These are phyloP conservation scores for Oppia nitens DNA, from an alignment of 1,140 invertebrate genomes.

Conservation along the genomic window DNA sequence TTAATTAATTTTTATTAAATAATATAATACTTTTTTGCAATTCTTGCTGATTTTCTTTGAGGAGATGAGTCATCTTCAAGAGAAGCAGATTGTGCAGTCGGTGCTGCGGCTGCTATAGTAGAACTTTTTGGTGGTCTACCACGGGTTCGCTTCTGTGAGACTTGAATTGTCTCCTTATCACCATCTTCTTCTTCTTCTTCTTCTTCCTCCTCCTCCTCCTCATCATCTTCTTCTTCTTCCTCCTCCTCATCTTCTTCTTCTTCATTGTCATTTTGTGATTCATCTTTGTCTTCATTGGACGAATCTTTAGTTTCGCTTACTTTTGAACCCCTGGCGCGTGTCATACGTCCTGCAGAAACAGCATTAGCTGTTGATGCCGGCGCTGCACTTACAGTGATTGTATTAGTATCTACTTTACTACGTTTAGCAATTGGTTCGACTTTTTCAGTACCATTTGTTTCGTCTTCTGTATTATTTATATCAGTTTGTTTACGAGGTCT, in stretches of 20 bases:
- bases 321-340: neutral
- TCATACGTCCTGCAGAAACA: neutral
- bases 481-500: neutral
- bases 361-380: neutral
- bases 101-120: neutral
- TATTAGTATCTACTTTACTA: neutral
- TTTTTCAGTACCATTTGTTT: neutral
- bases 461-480: neutral
- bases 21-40: slow-evolving; percentile 15
- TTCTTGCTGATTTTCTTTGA: slow-evolving; percentile 13
- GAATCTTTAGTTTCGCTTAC: neutral
- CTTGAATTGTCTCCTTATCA: slow-evolving; percentile 18
- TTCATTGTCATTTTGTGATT: neutral
- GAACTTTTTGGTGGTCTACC: neutral
- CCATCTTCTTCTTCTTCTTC: slow-evolving; percentile 18
- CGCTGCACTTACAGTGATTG: neutral
- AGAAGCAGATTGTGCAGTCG: no score
- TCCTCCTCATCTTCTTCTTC: slow-evolving; percentile 1
- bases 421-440: neutral
- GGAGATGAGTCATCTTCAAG: slow-evolving; percentile 13
- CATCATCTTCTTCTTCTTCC: slow-evolving; percentile 11
- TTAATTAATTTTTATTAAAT: neutral
- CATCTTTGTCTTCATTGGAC: neutral
- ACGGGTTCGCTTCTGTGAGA: neutral
- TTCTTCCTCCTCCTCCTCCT: slow-evolving; percentile 22